Evolutionary conservation across 2,888 invertebrate species (phyloP), one percentile per base, ranked within the genome.

Genomic region (Coenonympha glycerion): DNA sequence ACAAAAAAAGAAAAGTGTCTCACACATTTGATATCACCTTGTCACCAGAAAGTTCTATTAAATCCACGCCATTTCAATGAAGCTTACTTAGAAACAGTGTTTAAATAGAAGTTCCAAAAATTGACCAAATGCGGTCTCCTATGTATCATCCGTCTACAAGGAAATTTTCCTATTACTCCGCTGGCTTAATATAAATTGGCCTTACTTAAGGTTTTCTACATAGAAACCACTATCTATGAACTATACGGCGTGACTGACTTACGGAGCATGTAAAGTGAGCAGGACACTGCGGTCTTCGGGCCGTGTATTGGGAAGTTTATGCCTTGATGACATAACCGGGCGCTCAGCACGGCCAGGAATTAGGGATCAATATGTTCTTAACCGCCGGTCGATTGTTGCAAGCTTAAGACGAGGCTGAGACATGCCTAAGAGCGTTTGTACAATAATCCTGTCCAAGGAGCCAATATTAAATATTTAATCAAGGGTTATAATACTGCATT

Each of bases 331-430:
- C 37, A 39, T 39, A 39, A 39, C 37, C 15, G 9, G 22, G 15
- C 39, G 18, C 39, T 15, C 15, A 24, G 39, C 39, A 24, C 9
- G 24, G 39, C 9, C 37, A 39, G 39, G 39, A 39, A 39, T 24
- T 15, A 24, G 39, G 22, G 39, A 24, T 39, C 39, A 24, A 39
- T 39, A 39, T 39, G 39, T 24, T 39, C 16, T 39, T 39, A 13
- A 39, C 39, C 39, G 22, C 39, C 15, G 13, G 24, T 15, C 24
- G 22, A 24, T 24, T 39, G 39, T 15, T 79, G 79, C 76, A 76
- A 79, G 78, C 76, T 79, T 79, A 68, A 78, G 81, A 81, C 79
- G 79, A 79, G 77, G 79, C 9, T 15, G 13, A 22, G 21, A 37
- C 15, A 36, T 11, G 19, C 11, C 19, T 11, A 11, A n/a, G 6